Percentiles rank a stretch among this genome's conserved stretches.
Conservation (phyloP, 2,797 vertebrate genomes). For the Darevskia nairensis region DNA sequence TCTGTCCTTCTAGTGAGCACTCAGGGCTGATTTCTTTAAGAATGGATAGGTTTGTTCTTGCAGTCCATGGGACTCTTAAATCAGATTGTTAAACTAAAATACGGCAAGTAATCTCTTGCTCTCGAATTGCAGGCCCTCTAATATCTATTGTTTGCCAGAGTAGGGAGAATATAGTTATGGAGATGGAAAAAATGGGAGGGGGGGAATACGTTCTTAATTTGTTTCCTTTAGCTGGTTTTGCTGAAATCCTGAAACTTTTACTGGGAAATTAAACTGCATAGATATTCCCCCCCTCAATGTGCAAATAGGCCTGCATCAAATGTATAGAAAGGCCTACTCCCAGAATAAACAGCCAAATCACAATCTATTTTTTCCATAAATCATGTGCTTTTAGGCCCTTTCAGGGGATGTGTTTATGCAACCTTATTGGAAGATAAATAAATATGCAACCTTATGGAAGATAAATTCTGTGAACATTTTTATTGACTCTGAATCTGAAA, state of each 20-base stretch:
- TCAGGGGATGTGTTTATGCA: background rate
- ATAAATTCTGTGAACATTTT: no score
- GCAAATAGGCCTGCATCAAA: background rate
- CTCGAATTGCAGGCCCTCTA: background rate
- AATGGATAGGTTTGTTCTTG: no score
- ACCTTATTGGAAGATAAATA: no score
- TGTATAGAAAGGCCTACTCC: background rate
- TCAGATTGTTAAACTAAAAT: background rate
- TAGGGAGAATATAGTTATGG: background rate
- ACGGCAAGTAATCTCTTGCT: background rate
- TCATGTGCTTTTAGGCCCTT: background rate
- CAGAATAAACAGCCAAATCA: background rate
- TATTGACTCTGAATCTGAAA: no score
- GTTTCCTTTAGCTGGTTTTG: background rate
- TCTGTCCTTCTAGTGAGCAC: no score
- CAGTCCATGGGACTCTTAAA: background rate
- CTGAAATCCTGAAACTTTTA: background rate
- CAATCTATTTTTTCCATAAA: background rate
- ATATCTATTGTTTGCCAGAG: background rate
- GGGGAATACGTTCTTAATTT: background rate
- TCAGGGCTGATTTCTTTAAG: no score
- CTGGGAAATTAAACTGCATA: background rate
- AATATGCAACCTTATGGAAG: no score
- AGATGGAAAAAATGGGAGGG: background rate
- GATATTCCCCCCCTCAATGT: no score